phyloP scores from a whole-genome alignment of 2,888 invertebrate species.

The Fragum sueziense region DNA sequence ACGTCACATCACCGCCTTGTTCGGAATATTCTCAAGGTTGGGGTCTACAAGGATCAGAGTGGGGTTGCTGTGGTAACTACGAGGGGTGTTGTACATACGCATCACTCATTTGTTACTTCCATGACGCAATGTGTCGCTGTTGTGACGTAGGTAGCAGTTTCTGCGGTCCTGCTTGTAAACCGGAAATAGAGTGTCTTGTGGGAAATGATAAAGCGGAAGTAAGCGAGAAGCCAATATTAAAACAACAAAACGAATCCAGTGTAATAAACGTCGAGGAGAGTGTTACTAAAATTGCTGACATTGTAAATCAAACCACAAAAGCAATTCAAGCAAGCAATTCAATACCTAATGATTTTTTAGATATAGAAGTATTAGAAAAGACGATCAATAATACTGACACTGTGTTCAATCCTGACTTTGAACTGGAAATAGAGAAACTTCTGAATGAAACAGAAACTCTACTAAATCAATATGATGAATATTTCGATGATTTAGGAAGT shows the following conservation, averaged over 20 bases:
- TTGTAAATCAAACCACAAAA: neutral
- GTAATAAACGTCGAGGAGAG: neutral
- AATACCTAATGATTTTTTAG: conserved; percentile 9
- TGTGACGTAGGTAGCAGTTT: conserved; percentile 60
- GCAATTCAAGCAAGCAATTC: too few species aligned
- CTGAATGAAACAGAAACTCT: conserved; percentile 6
- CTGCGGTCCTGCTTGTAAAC: conserved; percentile 65
- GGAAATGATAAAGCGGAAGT: neutral
- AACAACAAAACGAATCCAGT: neutral
- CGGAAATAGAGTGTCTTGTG: conserved; percentile 42
- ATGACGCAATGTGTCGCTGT: conserved; percentile 66
- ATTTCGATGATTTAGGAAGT: conserved; percentile 1
- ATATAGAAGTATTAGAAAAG: conserved; percentile 25
- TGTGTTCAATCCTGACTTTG: neutral
- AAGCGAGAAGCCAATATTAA: too few species aligned
- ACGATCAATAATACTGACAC: neutral
- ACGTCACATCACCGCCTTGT: neutral
- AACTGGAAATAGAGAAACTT: conserved; percentile 3
- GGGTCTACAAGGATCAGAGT: conserved; percentile 65
- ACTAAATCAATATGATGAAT: conserved; percentile 6
- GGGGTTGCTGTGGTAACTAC: conserved; percentile 73
- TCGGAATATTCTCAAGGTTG: conserved; percentile 51
- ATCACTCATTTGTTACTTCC: conserved; percentile 65
- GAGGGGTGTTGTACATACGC: conserved; percentile 67
- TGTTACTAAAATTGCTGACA: neutral